Conservation (phyloP, 2,113 vertebrate species). For the Spea bombifrons region DNA sequence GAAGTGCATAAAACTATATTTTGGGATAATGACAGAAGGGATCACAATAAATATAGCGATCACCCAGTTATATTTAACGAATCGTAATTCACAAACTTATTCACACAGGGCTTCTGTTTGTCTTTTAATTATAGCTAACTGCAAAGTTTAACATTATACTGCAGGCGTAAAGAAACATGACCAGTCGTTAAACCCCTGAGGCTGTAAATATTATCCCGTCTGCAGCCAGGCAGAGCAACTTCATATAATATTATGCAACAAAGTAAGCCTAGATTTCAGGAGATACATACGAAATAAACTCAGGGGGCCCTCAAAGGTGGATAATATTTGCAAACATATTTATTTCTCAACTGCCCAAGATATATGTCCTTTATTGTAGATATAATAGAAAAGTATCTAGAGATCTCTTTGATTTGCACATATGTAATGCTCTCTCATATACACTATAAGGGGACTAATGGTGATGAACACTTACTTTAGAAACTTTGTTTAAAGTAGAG, state of each 20-base stretch:
- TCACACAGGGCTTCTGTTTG: conserved; percentile 45
- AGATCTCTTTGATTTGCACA: conserved; percentile 24
- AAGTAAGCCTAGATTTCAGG: not conserved
- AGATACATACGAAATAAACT: conserved; percentile 7
- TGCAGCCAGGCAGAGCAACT: not conserved
- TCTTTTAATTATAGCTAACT: conserved; percentile 58
- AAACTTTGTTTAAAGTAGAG: conserved; percentile 44
- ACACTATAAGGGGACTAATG: conserved; percentile 24
- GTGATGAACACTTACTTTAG: conserved; percentile 32
- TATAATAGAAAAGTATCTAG: not conserved
- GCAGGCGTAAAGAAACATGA: conserved; percentile 35
- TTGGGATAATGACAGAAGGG: conserved; percentile 64
- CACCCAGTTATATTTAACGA: conserved; percentile 51
- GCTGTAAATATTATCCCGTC: conserved; percentile 14
- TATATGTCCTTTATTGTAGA: not conserved
- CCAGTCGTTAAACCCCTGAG: conserved; percentile 20
- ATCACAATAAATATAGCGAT: conserved; percentile 67
- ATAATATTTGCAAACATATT: conserved; percentile 19
- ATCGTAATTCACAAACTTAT: conserved; percentile 55
- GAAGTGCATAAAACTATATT: conserved; percentile 69
- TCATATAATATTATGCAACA: not conserved
- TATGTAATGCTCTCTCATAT: conserved; percentile 14
- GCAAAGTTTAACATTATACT: conserved; percentile 33
- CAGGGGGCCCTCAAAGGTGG: conserved; percentile 2
- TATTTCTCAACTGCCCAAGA: conserved; percentile 13